Conservation (phyloP, 2,113 vertebrate species). For the Thymallus thymallus region DNA sequence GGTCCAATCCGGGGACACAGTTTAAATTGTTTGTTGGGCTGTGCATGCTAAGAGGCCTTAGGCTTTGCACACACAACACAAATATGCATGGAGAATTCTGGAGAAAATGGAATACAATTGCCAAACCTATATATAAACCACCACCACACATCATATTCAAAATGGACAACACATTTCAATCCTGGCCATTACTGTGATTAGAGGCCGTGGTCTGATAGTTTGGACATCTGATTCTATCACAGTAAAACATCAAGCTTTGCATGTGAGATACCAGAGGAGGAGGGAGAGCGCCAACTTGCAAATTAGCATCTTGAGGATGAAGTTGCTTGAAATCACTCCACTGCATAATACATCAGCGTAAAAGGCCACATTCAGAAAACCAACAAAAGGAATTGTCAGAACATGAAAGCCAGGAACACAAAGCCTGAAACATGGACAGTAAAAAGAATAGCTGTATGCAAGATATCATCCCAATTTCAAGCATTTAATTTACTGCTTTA, state of each 20-base stretch:
- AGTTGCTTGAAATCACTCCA: not conserved
- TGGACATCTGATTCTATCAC: not conserved
- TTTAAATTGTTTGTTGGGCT: constrained; percentile 5
- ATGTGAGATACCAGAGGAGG: not conserved
- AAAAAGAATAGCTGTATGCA: not conserved
- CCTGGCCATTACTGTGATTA: not conserved
- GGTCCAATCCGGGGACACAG: not conserved
- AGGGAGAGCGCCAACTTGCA: not conserved
- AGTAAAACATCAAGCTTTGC: not conserved
- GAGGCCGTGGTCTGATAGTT: not conserved
- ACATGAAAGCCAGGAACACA: not conserved
- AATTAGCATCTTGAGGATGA: not conserved
- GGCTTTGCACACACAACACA: not conserved
- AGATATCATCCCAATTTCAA: not conserved
- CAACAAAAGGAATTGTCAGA: not conserved
- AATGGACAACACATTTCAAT: not conserved
- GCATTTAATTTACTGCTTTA: not conserved
- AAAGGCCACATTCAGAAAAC: not conserved
- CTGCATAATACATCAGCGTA: not conserved
- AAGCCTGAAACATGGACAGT: not conserved
- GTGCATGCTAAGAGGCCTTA: constrained; percentile 5
- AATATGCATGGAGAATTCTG: not conserved
- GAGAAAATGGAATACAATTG: not conserved
- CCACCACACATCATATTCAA: not conserved
- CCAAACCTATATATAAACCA: not conserved